phyloP scores from a whole-genome alignment of 92 coral and sea anemone species.

The Siderastrea siderea region DNA sequence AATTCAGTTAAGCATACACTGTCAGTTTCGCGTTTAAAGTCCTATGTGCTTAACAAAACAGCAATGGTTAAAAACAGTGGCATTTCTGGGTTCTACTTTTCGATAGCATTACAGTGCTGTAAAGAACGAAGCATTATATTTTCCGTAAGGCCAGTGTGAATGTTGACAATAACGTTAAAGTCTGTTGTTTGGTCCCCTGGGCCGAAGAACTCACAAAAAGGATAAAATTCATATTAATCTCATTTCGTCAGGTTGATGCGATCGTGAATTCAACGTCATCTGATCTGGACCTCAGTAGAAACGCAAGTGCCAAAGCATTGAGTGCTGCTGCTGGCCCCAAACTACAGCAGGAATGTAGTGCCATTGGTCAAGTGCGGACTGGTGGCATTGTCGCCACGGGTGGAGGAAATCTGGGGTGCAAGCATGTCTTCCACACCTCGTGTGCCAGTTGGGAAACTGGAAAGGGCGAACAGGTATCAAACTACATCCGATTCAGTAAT shows the following conservation, averaged over 20 bases:
- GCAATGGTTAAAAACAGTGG: no score
- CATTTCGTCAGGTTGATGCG: constrained; percentile 70
- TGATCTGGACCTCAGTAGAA: constrained; percentile 63
- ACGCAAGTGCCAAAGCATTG: constrained; percentile 72
- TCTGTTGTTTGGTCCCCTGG: no score
- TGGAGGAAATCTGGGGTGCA: constrained; percentile 63
- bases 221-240: no score
- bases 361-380: constrained; percentile 48
- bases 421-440: constrained; percentile 66
- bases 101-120: no score
- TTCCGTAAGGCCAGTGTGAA: no score
- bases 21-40: no score
- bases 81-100: no score
- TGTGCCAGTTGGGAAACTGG: constrained; percentile 65
- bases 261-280: constrained; percentile 75
- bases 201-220: background rate
- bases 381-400: constrained; percentile 73
- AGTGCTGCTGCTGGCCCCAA: constrained; percentile 77
- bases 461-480: constrained; percentile 69
- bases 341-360: constrained; percentile 68
- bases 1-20: no score
- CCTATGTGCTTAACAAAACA: no score
- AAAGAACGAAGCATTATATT: no score
- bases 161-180: no score
- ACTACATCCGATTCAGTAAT: no score